A percentile compares a stretch with the other conserved stretches of the same genome.
Evolutionary conservation across 2,113 vertebrate species (phyloP).

Genomic region (Tapirus terrestris): DNA sequence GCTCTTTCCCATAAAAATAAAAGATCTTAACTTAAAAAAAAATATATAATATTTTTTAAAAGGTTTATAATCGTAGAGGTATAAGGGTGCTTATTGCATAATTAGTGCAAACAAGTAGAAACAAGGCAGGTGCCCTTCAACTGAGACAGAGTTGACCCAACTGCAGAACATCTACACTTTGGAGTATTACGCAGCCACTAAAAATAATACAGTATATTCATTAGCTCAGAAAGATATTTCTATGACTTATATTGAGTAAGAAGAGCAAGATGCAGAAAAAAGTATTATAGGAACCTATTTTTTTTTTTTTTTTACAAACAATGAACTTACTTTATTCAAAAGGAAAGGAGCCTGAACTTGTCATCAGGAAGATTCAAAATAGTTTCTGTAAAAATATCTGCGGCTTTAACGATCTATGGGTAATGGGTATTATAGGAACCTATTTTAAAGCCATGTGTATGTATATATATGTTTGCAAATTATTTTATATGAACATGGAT

Average conservation of each 20-base stretch:
- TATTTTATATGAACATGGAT: background rate
- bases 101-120: background rate
- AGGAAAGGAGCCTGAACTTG: background rate
- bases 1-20: background rate
- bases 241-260: background rate
- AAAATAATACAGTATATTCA: background rate
- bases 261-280: background rate
- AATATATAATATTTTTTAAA: background rate
- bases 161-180: background rate
- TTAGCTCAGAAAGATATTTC: background rate
- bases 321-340: slow-evolving; percentile 44
- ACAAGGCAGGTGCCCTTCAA: background rate
- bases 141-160: background rate
- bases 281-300: background rate
- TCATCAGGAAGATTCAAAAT: slow-evolving; percentile 22
- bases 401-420: background rate
- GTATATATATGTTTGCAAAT: background rate
- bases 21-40: background rate
- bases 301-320: background rate
- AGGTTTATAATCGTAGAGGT: background rate
- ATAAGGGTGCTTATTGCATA: background rate
- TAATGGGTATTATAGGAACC: slow-evolving; percentile 8
- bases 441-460: background rate
- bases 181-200: background rate
- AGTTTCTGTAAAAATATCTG: background rate